Conservation (phyloP, 1,140 invertebrate genomes). For the Magallana gigas region DNA sequence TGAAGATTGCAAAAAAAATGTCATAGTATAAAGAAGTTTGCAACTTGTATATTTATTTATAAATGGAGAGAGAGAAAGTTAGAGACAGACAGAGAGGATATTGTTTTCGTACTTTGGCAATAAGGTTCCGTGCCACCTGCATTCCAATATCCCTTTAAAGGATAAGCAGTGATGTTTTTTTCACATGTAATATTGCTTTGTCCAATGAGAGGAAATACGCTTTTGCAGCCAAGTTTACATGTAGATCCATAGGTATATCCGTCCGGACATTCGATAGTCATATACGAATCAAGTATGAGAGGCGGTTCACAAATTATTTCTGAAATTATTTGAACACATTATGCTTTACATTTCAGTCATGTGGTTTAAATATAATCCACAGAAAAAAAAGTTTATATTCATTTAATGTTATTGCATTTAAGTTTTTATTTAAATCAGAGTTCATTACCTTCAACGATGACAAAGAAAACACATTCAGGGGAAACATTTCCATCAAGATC, state of each 20-base stretch:
- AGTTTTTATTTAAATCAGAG: too few relatives aligned
- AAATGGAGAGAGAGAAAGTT: too few relatives aligned
- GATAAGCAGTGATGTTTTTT: not conserved
- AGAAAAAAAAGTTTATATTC: too few relatives aligned
- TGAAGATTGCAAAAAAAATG: not conserved
- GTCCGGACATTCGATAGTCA: slow-evolving; percentile 19
- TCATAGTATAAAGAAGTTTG: too few relatives aligned
- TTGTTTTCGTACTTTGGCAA: too few relatives aligned
- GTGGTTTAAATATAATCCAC: too few relatives aligned
- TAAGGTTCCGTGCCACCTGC: not conserved
- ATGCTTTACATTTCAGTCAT: too few relatives aligned
- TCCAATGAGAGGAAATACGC: slow-evolving; percentile 47
- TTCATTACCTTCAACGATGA: slow-evolving; percentile 47
- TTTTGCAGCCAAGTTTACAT: slow-evolving; percentile 32
- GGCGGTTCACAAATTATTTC: slow-evolving; percentile 45
- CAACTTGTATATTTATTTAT: too few relatives aligned
- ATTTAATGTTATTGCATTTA: too few relatives aligned
- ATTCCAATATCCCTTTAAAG: not conserved
- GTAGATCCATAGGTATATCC: slow-evolving; percentile 45
- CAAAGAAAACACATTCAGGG: slow-evolving; percentile 51
- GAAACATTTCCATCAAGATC: slow-evolving; percentile 47
- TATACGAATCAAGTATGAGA: slow-evolving; percentile 10
- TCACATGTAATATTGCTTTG: slow-evolving; percentile 49
- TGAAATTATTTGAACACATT: not conserved
- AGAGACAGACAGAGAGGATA: too few relatives aligned